These are phyloP conservation scores for Patagioenas fasciata DNA, from an alignment of 2,113 vertebrate genomes.

Conservation along the genomic window DNA sequence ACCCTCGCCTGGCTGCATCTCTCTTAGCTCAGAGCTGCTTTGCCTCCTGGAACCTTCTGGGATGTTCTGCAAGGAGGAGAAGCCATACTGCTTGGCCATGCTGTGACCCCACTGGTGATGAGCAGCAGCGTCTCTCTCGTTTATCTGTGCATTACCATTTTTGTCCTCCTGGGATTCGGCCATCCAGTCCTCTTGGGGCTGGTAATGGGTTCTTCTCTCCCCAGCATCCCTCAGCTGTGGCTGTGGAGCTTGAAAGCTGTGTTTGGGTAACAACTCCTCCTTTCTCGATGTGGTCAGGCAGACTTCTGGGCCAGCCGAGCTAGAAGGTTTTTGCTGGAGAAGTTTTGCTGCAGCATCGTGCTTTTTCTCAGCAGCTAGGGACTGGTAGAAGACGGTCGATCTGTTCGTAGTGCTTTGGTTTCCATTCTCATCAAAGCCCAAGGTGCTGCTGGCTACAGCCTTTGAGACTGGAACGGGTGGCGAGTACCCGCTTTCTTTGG, in stretches of 20 bases:
- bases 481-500: constrained; percentile 81
- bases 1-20: neutral
- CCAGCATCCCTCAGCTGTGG: constrained; percentile 5
- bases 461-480: constrained; percentile 21
- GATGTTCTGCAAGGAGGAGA: constrained; percentile 73
- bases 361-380: constrained; percentile 52
- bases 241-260: constrained; percentile 52
- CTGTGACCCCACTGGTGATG: constrained; percentile 56
- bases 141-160: constrained; percentile 15
- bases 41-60: constrained; percentile 62
- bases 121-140: neutral
- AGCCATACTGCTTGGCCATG: constrained; percentile 43
- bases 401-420: constrained; percentile 78
- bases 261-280: constrained; percentile 48
- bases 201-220: constrained; percentile 51
- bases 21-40: constrained; percentile 40
- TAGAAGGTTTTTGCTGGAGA: constrained; percentile 65
- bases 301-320: constrained; percentile 42
- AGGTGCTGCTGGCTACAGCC: neutral
- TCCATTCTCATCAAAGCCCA: constrained; percentile 76
- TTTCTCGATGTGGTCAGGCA: neutral
- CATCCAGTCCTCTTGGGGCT: constrained; percentile 46
- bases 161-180: constrained; percentile 49
- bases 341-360: constrained; percentile 62
- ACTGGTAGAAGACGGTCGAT: constrained; percentile 60